Evolutionary conservation across 2,113 vertebrate species (phyloP).

Genomic region (Pampusana beccarii): DNA sequence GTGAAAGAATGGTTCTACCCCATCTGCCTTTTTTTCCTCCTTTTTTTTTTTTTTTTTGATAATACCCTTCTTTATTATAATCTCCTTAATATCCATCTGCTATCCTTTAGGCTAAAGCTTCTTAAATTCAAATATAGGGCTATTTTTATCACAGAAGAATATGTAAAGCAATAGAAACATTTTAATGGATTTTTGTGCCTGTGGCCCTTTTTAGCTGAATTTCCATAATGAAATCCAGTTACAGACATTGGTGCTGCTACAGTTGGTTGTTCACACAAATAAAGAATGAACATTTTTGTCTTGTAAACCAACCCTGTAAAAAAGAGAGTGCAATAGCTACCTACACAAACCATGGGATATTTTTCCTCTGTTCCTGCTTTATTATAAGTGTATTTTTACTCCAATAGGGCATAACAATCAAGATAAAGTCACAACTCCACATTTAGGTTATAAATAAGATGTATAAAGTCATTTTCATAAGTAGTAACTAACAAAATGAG

Average conservation of each 20-base stretch:
- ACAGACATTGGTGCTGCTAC: conserved; percentile 69
- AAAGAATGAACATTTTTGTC: conserved; percentile 44
- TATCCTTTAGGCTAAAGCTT: conserved; percentile 78
- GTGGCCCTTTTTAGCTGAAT: conserved; percentile 74
- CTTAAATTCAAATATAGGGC: conserved; percentile 79
- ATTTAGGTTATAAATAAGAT: neutral
- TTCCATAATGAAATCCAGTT: conserved; percentile 83
- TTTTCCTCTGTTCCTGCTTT: neutral
- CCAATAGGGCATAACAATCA: neutral
- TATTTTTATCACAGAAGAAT: conserved; percentile 81
- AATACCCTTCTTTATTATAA: conserved; percentile 78
- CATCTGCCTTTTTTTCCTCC: conserved; percentile 27
- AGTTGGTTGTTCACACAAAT: conserved; percentile 72
- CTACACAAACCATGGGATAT: neutral
- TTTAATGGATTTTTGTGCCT: conserved; percentile 80
- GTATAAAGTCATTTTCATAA: neutral
- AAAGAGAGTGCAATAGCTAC: neutral
- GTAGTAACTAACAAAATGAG: neutral
- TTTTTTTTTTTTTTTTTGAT: conserved; percentile 55
- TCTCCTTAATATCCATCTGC: conserved; percentile 82
- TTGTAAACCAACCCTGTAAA: conserved; percentile 33
- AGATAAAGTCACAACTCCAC: neutral
- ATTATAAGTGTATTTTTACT: conserved; percentile 23
- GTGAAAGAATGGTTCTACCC: conserved; percentile 42
- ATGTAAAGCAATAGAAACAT: conserved; percentile 81